A percentile compares a stretch with the other conserved stretches of the same genome.
Evolutionary conservation across 1,140 invertebrate species (phyloP).

Genomic region (Neodiprion fabricii): DNA sequence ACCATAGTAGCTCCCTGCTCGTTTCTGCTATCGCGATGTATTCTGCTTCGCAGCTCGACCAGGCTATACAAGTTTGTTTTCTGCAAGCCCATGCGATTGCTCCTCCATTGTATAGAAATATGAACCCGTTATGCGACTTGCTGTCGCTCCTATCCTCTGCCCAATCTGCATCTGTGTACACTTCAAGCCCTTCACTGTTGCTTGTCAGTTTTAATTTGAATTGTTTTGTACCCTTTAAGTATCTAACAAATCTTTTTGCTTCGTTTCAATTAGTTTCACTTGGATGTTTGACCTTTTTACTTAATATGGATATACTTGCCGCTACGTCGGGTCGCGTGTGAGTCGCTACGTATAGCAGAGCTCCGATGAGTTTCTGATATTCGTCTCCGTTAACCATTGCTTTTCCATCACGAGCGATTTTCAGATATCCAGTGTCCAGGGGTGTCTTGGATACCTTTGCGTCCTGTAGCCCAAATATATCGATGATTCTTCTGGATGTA

Average conservation of each 20-base stretch:
- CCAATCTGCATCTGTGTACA: constrained; percentile 32
- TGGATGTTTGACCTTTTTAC: constrained; percentile 35
- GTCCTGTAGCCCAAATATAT: background rate
- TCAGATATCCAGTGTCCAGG: background rate
- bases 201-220: constrained; percentile 12
- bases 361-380: constrained; percentile 43
- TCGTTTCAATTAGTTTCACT: constrained; percentile 31
- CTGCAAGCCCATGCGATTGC: constrained; percentile 34
- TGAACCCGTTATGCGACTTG: constrained; percentile 35
- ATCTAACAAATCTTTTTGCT: constrained; percentile 35
- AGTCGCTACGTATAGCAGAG: constrained; percentile 46
- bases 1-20: background rate
- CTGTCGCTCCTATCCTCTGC: constrained; percentile 31
- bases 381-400: background rate
- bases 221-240: constrained; percentile 35
- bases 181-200: background rate
- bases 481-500: constrained; percentile 8
- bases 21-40: constrained; percentile 29
- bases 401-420: background rate
- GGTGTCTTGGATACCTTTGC: constrained; percentile 15
- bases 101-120: constrained; percentile 28
- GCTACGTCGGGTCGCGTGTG: constrained; percentile 49
- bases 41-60: constrained; percentile 38
- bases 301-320: constrained; percentile 36
- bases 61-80: constrained; percentile 36